phyloP scores from a whole-genome alignment of 2,888 invertebrate species.

The Criorhina ranunculi region DNA sequence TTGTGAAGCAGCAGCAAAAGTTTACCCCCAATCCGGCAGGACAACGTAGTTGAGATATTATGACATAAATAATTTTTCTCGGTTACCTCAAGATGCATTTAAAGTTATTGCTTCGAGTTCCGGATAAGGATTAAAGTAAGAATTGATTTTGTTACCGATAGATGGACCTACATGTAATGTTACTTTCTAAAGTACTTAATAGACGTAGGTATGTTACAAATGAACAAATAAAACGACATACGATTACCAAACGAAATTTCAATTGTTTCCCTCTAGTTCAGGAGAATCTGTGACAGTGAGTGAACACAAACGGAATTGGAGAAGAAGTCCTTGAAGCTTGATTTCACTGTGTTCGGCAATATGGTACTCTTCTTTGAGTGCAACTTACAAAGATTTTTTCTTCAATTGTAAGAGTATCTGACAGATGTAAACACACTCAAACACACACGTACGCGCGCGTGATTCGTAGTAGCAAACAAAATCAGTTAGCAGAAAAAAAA shows the following conservation, averaged over 20 bases:
- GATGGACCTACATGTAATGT: too few species aligned
- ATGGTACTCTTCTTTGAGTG: conserved; percentile 54
- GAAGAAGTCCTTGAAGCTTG: conserved; percentile 64
- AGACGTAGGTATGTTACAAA: too few species aligned
- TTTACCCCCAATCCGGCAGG: conserved; percentile 10
- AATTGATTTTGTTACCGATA: too few species aligned
- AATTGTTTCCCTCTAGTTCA: conserved; percentile 42
- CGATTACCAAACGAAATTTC: conserved; percentile 55
- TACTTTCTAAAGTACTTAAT: too few species aligned
- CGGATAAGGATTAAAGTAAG: background rate
- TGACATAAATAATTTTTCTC: conserved; percentile 27
- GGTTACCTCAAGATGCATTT: conserved; percentile 21
- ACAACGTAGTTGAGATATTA: conserved; percentile 24
- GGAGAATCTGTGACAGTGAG: conserved; percentile 31
- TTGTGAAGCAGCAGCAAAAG: conserved; percentile 37
- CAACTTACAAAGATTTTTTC: conserved; percentile 53
- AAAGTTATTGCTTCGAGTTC: conserved; percentile 5
- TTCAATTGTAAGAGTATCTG: conserved; percentile 32
- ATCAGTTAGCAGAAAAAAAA: conserved; percentile 65
- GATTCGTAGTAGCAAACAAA: conserved; percentile 58
- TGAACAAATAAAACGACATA: conserved; percentile 51
- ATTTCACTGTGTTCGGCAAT: conserved; percentile 45
- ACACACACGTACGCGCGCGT: background rate
- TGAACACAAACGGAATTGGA: conserved; percentile 53
- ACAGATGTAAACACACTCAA: conserved; percentile 12